Conservation (phyloP, 2,113 vertebrate genomes). For the Rhadina sibilatrix region DNA sequence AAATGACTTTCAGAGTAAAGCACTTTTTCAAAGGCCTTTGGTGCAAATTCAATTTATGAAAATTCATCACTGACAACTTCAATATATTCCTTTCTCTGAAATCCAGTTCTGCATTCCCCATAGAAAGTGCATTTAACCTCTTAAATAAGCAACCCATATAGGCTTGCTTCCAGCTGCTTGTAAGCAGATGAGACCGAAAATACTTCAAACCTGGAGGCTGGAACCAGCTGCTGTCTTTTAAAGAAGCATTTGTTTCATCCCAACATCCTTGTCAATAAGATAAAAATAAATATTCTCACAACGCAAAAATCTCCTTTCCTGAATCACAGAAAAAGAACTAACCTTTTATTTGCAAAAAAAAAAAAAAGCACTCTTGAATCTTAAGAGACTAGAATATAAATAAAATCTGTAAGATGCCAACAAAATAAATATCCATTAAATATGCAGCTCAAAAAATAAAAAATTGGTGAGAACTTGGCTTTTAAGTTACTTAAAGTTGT, state of each 20-base stretch:
- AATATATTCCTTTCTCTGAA: slow-evolving; percentile 66
- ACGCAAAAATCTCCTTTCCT: slow-evolving; percentile 18
- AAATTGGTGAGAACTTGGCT: neutral
- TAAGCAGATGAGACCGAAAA: slow-evolving; percentile 48
- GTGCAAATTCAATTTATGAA: slow-evolving; percentile 52
- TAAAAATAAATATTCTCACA: slow-evolving; percentile 51
- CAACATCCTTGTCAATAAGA: neutral
- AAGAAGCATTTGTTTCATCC: slow-evolving; percentile 5
- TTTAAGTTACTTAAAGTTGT: neutral
- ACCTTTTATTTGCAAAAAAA: neutral
- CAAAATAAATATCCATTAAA: neutral
- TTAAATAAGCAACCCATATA: slow-evolving; percentile 40
- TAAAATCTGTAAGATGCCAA: neutral
- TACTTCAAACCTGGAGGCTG: slow-evolving; percentile 38
- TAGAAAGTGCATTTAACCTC: slow-evolving; percentile 41
- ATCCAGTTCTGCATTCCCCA: slow-evolving; percentile 57
- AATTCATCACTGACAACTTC: slow-evolving; percentile 66
- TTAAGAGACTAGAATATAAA: neutral
- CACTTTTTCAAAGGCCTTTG: slow-evolving; percentile 47
- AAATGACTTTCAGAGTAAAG: slow-evolving; percentile 57
- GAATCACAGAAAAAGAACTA: neutral
- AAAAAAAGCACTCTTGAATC: neutral
- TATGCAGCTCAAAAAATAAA: neutral
- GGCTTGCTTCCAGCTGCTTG: slow-evolving; percentile 35
- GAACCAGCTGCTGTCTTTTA: slow-evolving; percentile 40